Conservation (phyloP, 2,113 vertebrate genomes). For the Oryzias curvinotus region DNA sequence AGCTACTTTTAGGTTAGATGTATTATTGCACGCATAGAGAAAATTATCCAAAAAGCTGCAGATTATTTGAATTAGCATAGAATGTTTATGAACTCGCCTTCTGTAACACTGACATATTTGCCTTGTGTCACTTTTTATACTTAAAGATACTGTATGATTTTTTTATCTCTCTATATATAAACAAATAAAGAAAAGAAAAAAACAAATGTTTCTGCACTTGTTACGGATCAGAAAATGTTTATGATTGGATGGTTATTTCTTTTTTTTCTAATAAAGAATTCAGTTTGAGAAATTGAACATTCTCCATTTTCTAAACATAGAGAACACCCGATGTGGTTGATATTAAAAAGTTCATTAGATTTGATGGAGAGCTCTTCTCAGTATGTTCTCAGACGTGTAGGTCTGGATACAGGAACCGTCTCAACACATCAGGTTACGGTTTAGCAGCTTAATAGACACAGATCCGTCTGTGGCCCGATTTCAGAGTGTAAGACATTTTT, state of each 20-base stretch:
- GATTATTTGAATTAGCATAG: slow-evolving; percentile 76
- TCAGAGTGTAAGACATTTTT: too few relatives aligned
- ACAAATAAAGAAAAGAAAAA: slow-evolving; percentile 60
- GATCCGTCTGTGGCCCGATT: slow-evolving; percentile 65
- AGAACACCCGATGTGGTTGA: too few relatives aligned
- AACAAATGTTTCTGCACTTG: slow-evolving; percentile 74
- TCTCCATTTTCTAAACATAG: too few relatives aligned
- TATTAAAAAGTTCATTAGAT: too few relatives aligned
- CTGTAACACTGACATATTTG: slow-evolving; percentile 75
- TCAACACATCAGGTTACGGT: too few relatives aligned
- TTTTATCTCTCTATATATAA: slow-evolving; percentile 47
- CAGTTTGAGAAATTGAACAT: slow-evolving; percentile 51
- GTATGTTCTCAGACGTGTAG: too few relatives aligned
- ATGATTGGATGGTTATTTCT: slow-evolving; percentile 77
- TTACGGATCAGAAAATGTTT: slow-evolving; percentile 71
- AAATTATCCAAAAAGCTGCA: slow-evolving; percentile 67
- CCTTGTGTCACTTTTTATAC: slow-evolving; percentile 81
- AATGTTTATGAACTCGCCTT: slow-evolving; percentile 77
- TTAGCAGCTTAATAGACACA: slow-evolving; percentile 52
- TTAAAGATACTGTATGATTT: slow-evolving; percentile 74
- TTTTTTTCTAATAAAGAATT: slow-evolving; percentile 78
- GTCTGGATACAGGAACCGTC: too few relatives aligned
- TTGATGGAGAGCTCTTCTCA: too few relatives aligned
- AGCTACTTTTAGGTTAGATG: slow-evolving; percentile 74
- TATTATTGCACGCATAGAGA: slow-evolving; percentile 80